These are phyloP conservation scores for Argopecten irradians DNA, from an alignment of 1,140 invertebrate species.

Conservation along the genomic window DNA sequence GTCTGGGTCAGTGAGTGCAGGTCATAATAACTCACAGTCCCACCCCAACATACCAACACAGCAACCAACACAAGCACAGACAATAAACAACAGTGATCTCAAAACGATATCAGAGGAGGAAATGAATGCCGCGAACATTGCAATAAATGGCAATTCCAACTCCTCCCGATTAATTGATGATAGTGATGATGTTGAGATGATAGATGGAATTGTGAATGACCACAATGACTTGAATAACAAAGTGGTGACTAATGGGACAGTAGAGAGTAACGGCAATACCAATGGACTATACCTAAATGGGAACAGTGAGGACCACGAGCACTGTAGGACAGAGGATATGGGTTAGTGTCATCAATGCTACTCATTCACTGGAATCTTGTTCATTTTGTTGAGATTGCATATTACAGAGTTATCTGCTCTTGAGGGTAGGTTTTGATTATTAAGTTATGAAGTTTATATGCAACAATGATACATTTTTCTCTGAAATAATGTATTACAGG, in stretches of 20 bases:
- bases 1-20: slow-evolving; percentile 41
- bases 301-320: slow-evolving; percentile 74
- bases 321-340: slow-evolving; percentile 71
- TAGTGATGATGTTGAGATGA: slow-evolving; percentile 81
- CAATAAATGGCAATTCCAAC: slow-evolving; percentile 69
- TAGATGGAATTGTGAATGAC: slow-evolving; percentile 72
- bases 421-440: too few species aligned
- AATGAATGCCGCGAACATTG: slow-evolving; percentile 79
- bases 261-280: slow-evolving; percentile 70
- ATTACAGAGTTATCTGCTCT: too few species aligned
- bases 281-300: slow-evolving; percentile 80
- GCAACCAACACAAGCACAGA: slow-evolving; percentile 47
- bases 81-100: slow-evolving; percentile 54
- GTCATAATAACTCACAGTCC: slow-evolving; percentile 32
- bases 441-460: too few species aligned
- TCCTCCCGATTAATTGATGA: slow-evolving; percentile 71
- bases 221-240: slow-evolving; percentile 45
- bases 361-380: too few species aligned
- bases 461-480: too few species aligned
- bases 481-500: background rate
- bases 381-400: too few species aligned
- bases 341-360: too few species aligned
- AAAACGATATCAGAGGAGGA: slow-evolving; percentile 76
- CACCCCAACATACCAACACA: slow-evolving; percentile 32
- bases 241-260: slow-evolving; percentile 79